Evolutionary conservation across 2,888 invertebrate genomes (phyloP).

Genomic region (Callinectes sapidus): DNA sequence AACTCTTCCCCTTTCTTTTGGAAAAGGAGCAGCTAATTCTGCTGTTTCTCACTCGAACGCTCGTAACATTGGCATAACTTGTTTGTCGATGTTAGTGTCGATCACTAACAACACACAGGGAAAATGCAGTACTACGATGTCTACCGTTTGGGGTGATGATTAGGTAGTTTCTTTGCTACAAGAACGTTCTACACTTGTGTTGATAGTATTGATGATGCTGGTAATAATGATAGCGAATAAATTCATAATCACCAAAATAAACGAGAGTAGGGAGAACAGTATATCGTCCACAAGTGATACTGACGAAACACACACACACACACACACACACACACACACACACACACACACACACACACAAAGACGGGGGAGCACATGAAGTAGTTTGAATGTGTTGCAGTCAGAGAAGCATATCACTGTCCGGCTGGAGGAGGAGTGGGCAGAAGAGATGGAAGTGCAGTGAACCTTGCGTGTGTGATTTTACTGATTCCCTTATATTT

Average conservation of each 20-base stretch:
- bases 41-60: no score
- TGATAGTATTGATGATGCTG: background rate
- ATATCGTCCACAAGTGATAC: background rate
- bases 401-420: background rate
- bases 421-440: no score
- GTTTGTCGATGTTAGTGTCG: no score
- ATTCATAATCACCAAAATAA: background rate
- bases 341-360: background rate
- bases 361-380: background rate
- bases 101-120: no score
- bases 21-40: no score
- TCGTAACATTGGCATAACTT: no score
- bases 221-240: background rate
- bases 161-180: no score
- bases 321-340: background rate
- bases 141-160: no score
- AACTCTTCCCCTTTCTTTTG: no score
- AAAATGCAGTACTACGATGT: no score
- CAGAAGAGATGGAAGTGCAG: background rate
- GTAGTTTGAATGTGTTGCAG: background rate
- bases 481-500: background rate
- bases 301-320: background rate
- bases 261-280: background rate
- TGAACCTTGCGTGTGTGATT: background rate
- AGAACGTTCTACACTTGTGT: no score